These are phyloP conservation scores for Varecia variegata DNA, from an alignment of 2,797 vertebrate genomes.

Conservation along the genomic window DNA sequence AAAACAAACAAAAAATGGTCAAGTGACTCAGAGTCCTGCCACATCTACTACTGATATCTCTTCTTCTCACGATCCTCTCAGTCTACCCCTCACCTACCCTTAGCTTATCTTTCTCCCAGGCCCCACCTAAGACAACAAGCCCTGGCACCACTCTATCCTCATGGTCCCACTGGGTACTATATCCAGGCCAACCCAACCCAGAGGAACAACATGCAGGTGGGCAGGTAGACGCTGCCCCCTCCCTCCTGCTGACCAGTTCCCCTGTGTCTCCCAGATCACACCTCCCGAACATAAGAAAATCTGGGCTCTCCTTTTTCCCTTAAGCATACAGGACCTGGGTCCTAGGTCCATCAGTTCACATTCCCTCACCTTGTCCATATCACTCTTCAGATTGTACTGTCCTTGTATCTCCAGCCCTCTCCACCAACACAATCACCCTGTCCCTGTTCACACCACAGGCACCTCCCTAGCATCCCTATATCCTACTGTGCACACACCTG, in stretches of 20 bases:
- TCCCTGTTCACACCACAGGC: not conserved
- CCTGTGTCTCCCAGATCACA: not conserved
- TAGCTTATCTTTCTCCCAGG: not conserved
- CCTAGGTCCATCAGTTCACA: not conserved
- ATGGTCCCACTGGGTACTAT: not conserved
- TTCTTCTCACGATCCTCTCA: not conserved
- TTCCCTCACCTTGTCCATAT: not conserved
- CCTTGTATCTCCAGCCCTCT: not conserved
- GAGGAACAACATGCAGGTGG: not conserved
- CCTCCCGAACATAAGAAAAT: not conserved
- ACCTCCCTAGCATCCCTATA: not conserved
- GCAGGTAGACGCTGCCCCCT: not conserved
- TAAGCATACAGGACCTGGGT: not conserved
- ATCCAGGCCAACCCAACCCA: not conserved
- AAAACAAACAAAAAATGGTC: not conserved
- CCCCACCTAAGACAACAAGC: not conserved
- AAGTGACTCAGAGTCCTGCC: not conserved
- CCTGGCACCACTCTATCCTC: not conserved
- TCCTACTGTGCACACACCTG: not conserved
- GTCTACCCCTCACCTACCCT: not conserved
- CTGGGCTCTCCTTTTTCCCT: not conserved
- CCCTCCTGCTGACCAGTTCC: not conserved
- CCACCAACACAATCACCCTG: not conserved
- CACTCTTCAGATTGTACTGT: not conserved
- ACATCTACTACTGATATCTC: not conserved